These are phyloP conservation scores for Podarcis raffonei DNA, from an alignment of 2,113 vertebrate genomes.

Conservation along the genomic window DNA sequence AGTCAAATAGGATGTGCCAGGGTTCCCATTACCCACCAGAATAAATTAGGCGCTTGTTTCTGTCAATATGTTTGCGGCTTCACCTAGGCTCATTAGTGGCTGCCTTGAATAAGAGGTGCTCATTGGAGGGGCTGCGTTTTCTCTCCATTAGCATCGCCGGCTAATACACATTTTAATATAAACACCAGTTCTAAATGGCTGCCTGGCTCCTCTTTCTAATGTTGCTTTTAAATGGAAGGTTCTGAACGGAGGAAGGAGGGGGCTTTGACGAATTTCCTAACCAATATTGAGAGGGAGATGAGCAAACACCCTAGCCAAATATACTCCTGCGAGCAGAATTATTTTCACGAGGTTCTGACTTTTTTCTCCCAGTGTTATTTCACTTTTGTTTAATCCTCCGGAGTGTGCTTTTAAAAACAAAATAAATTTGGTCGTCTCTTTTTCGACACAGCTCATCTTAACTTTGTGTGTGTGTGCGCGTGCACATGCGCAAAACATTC, in stretches of 20 bases:
- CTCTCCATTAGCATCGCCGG: slow-evolving; percentile 52
- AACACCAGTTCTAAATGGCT: slow-evolving; percentile 67
- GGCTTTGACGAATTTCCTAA: slow-evolving; percentile 56
- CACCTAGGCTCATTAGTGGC: slow-evolving; percentile 53
- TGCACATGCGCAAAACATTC: slow-evolving; percentile 9
- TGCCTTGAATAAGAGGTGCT: slow-evolving; percentile 1
- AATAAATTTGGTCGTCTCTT: slow-evolving; percentile 33
- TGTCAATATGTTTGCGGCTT: slow-evolving; percentile 2
- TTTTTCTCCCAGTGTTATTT: slow-evolving; percentile 65
- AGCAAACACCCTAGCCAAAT: slow-evolving; percentile 50
- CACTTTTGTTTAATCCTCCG: slow-evolving; percentile 64
- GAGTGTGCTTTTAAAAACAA: slow-evolving; percentile 44
- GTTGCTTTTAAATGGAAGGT: slow-evolving; percentile 67
- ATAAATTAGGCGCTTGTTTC: background rate
- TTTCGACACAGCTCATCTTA: slow-evolving; percentile 66
- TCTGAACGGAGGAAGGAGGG: slow-evolving; percentile 57
- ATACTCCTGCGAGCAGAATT: slow-evolving; percentile 62
- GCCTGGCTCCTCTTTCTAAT: slow-evolving; percentile 46
- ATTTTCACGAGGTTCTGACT: slow-evolving; percentile 68
- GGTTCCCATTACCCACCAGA: background rate
- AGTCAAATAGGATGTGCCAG: fast-evolving
- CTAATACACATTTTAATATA: slow-evolving; percentile 64
- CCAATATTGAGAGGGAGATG: slow-evolving; percentile 36
- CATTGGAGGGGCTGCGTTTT: background rate
- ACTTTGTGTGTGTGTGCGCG: slow-evolving; percentile 18